These are phyloP conservation scores for Silurus asotus DNA, from an alignment of 2,113 vertebrate species.

Conservation along the genomic window DNA sequence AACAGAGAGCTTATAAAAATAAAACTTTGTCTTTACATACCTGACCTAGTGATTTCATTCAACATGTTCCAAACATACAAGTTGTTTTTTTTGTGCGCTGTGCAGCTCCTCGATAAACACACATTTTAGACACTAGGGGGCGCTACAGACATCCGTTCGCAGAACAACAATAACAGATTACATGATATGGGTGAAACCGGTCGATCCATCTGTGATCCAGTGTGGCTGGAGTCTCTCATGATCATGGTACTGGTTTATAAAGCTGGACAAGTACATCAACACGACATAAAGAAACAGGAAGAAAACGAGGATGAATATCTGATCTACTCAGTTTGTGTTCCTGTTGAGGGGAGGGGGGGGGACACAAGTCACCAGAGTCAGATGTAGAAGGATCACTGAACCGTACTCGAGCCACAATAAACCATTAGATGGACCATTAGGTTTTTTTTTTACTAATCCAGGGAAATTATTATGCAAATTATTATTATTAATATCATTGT, in stretches of 20 bases:
- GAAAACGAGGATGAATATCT: neutral
- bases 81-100: conserved; percentile 44
- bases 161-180: neutral
- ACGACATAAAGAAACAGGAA: neutral
- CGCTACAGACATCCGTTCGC: neutral
- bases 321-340: neutral
- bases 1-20: conserved; percentile 67
- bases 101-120: conserved; percentile 40
- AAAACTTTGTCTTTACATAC: conserved; percentile 55
- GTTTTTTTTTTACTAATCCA: neutral
- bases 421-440: neutral
- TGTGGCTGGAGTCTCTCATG: neutral
- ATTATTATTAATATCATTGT: too few species aligned
- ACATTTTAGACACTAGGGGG: neutral
- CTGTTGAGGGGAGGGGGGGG: neutral
- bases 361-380: neutral
- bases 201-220: neutral
- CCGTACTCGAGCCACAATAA: neutral
- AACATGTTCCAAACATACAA: conserved; percentile 64
- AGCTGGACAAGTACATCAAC: neutral
- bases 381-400: neutral
- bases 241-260: neutral
- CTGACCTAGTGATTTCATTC: conserved; percentile 64
- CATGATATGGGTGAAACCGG: neutral
- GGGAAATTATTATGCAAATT: too few species aligned